A percentile compares a stretch with the other conserved stretches of the same genome.
These are phyloP conservation scores for Fratercula arctica DNA, from an alignment of 2,797 vertebrate species.

Conservation along the genomic window DNA sequence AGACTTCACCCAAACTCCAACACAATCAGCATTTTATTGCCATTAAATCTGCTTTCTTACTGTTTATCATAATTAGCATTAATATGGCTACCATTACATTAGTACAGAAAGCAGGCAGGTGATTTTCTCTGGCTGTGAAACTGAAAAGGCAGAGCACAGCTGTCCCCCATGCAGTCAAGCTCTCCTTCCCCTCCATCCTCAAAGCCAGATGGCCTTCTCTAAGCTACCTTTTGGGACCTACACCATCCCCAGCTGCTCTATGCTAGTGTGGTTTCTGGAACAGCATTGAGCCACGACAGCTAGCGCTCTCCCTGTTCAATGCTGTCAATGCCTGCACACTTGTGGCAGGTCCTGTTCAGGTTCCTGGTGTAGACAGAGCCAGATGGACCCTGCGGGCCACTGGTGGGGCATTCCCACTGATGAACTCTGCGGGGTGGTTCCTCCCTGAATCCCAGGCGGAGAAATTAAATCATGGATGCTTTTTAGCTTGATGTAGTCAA, in stretches of 20 bases:
- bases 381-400: neutral
- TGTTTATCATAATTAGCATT: neutral
- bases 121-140: neutral
- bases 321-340: neutral
- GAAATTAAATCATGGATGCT: neutral
- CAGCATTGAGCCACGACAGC: neutral
- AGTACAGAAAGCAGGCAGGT: neutral
- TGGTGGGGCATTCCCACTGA: neutral
- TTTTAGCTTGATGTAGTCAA: neutral
- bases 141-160: neutral
- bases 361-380: neutral
- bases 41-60: neutral
- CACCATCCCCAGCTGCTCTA: neutral
- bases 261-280: neutral
- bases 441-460: neutral
- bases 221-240: neutral
- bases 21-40: neutral
- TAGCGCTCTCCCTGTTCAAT: neutral
- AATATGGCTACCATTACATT: neutral
- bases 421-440: fast-evolving
- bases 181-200: neutral
- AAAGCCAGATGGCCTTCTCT: neutral
- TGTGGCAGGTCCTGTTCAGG: neutral
- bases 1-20: neutral
- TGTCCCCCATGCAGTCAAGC: neutral